Conservation (phyloP, 2,888 invertebrate genomes). For the Lingula anatina region DNA sequence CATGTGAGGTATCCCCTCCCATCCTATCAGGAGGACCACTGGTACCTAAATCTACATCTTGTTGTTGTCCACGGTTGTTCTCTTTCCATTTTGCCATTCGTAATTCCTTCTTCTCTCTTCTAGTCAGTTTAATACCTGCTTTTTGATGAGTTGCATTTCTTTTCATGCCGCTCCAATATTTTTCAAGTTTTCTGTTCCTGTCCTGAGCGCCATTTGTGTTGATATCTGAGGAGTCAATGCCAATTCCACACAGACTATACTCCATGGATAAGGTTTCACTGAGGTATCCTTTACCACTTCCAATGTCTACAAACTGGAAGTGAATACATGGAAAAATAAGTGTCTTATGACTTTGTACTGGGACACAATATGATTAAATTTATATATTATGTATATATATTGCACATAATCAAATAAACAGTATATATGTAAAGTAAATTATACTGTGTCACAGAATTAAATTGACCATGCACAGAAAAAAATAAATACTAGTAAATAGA, state of each 20-base stretch:
- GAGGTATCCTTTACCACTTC: conserved; percentile 85
- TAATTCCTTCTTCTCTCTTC: conserved; percentile 51
- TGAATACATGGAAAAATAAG: neutral
- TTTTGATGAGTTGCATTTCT: conserved; percentile 20
- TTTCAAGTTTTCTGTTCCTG: conserved; percentile 21
- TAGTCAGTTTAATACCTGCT: conserved; percentile 47
- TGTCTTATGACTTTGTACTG: too few species aligned
- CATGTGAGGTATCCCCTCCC: neutral
- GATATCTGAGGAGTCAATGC: conserved; percentile 69
- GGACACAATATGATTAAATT: too few species aligned
- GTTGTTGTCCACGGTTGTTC: neutral
- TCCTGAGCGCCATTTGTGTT: conserved; percentile 66
- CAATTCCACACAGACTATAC: conserved; percentile 69
- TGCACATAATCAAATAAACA: too few species aligned
- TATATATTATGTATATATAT: too few species aligned
- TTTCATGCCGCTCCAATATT: conserved; percentile 28
- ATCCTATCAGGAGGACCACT: neutral
- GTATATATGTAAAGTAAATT: too few species aligned
- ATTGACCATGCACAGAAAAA: too few species aligned
- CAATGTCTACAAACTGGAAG: conserved; percentile 70
- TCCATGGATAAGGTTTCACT: conserved; percentile 70
- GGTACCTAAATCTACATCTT: neutral
- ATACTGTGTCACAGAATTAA: too few species aligned
- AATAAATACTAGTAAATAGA: too few species aligned
- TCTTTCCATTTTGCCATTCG: conserved; percentile 50